Conservation (phyloP, 2,113 vertebrate species). For the Typhlomys cinereus region DNA sequence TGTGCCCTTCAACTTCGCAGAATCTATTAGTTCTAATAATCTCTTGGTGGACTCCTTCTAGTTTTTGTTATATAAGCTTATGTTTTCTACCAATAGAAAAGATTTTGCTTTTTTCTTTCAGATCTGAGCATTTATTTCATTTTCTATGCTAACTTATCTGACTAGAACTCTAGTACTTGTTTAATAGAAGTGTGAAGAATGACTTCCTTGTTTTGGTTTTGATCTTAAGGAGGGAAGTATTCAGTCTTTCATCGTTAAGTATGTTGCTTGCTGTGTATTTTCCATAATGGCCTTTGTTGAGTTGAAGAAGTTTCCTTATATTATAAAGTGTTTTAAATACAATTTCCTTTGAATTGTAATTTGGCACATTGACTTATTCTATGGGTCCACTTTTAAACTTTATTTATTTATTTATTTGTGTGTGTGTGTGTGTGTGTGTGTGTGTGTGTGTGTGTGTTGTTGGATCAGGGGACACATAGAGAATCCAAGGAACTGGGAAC, state of each 20-base stretch:
- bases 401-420: no score
- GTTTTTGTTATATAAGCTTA: slow-evolving; percentile 2
- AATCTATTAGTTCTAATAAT: background rate
- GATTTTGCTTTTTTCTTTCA: slow-evolving; percentile 1
- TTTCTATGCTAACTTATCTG: slow-evolving; percentile 26
- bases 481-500: no score
- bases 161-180: background rate
- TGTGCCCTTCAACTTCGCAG: background rate
- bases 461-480: no score
- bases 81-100: slow-evolving; percentile 15
- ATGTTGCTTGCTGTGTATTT: background rate
- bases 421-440: no score
- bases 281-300: slow-evolving; percentile 35
- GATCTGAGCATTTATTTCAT: slow-evolving; percentile 32
- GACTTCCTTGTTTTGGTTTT: background rate
- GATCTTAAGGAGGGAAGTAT: background rate
- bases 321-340: slow-evolving; percentile 1
- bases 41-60: background rate
- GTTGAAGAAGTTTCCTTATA: background rate
- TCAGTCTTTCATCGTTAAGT: background rate
- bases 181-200: slow-evolving; percentile 1
- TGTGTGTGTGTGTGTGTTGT: no score
- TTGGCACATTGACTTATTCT: no score
- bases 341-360: no score
- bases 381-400: no score